Percentiles rank a stretch among this genome's conserved stretches.
Conservation (phyloP, 2,113 vertebrate genomes). For the Cyanoramphus novaezelandiae region DNA sequence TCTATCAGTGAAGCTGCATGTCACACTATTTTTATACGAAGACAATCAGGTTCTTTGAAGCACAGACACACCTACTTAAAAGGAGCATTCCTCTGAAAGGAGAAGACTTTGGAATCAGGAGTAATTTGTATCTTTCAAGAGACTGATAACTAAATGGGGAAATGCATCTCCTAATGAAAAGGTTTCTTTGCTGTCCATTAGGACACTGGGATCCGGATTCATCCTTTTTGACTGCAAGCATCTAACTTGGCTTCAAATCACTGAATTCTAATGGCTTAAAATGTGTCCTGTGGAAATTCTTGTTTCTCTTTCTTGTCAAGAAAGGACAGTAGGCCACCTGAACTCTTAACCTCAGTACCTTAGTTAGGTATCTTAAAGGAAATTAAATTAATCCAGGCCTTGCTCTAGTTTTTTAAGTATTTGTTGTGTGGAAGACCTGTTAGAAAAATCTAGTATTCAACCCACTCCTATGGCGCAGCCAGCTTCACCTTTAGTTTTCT, state of each 20-base stretch:
- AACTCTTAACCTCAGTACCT: not conserved
- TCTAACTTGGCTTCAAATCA: not conserved
- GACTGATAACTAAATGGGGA: not conserved
- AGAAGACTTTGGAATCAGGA: not conserved
- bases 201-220: not conserved
- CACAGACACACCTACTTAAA: conserved; percentile 43
- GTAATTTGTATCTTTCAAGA: conserved; percentile 11
- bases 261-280: not conserved
- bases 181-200: not conserved
- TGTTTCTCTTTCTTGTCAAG: not conserved
- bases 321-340: not conserved
- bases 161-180: not conserved
- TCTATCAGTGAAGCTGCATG: conserved; percentile 53
- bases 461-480: not conserved
- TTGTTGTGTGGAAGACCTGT: not conserved
- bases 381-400: not conserved
- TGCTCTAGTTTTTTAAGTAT: not conserved
- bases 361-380: not conserved
- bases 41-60: conserved; percentile 54
- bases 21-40: conserved; percentile 51
- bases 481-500: not conserved
- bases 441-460: not conserved
- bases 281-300: not conserved
- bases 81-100: conserved; percentile 12
- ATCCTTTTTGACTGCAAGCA: not conserved